A percentile compares a stretch with the other conserved stretches of the same genome.
Evolutionary conservation across 2,797 vertebrate genomes (phyloP).

Genomic region (Coregonus suidteri): DNA sequence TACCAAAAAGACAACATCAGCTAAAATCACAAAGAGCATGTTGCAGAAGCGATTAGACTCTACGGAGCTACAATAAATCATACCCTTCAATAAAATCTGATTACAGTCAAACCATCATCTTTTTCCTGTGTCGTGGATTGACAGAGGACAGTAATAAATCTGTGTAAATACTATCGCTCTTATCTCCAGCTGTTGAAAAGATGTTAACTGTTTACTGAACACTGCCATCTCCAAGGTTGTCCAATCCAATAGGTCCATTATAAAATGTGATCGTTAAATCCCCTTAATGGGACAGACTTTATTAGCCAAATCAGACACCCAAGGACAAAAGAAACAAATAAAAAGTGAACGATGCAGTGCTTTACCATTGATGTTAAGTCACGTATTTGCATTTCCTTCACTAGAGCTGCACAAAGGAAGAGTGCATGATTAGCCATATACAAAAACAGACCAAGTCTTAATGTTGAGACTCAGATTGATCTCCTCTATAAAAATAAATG

Average conservation of each 20-base stretch:
- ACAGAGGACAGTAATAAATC: background rate
- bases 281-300: background rate
- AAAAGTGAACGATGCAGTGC: background rate
- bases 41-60: background rate
- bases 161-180: background rate
- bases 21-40: background rate
- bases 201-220: background rate
- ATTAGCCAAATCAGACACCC: conserved; percentile 2
- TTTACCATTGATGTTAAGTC: conserved; percentile 1
- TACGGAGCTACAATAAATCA: background rate
- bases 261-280: conserved; percentile 8
- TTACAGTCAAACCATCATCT: background rate
- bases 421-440: background rate
- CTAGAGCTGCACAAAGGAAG: background rate
- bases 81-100: background rate
- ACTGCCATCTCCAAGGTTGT: background rate
- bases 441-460: background rate
- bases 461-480: background rate
- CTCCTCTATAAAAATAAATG: no score
- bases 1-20: background rate
- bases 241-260: conserved; percentile 11
- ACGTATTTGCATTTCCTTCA: background rate
- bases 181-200: background rate
- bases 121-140: background rate
- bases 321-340: conserved; percentile 11